Percentiles rank a stretch among this genome's conserved stretches.
Conservation (phyloP, 30 jellyfish, hydroid and myxozoan genomes). For the Rhopilema esculentum region DNA sequence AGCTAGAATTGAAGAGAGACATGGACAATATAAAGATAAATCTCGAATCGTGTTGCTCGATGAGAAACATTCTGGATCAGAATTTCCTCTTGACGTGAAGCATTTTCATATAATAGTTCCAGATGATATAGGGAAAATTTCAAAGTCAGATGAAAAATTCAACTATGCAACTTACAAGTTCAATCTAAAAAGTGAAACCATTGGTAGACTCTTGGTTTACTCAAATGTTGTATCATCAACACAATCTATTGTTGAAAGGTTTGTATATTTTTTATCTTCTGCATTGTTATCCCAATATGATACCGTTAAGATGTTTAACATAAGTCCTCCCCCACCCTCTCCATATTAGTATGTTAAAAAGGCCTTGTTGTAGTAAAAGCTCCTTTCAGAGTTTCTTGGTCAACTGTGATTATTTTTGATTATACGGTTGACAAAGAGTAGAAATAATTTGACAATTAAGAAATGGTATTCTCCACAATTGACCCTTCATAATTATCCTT, state of each 20-base stretch:
- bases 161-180: conserved; percentile 32
- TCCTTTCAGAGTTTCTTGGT: too few relatives aligned
- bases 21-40: not conserved
- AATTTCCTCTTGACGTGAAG: not conserved
- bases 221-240: conserved; percentile 82
- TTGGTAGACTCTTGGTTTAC: conserved; percentile 77
- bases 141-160: not conserved
- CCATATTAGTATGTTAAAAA: not conserved
- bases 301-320: too few relatives aligned
- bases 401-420: too few relatives aligned
- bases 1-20: not conserved
- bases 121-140: not conserved
- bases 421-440: too few relatives aligned
- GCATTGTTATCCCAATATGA: too few relatives aligned
- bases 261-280: not conserved
- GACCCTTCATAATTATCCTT: too few relatives aligned
- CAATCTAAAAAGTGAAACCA: conserved; percentile 29
- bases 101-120: not conserved
- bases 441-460: too few relatives aligned
- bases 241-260: conserved; percentile 69
- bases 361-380: too few relatives aligned
- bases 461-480: too few relatives aligned
- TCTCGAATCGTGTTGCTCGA: not conserved
- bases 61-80: not conserved
- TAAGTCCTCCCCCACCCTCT: not conserved